Evolutionary conservation across 2,888 invertebrate genomes (phyloP).

Genomic region (Drosophila nr. perissopoda): DNA sequence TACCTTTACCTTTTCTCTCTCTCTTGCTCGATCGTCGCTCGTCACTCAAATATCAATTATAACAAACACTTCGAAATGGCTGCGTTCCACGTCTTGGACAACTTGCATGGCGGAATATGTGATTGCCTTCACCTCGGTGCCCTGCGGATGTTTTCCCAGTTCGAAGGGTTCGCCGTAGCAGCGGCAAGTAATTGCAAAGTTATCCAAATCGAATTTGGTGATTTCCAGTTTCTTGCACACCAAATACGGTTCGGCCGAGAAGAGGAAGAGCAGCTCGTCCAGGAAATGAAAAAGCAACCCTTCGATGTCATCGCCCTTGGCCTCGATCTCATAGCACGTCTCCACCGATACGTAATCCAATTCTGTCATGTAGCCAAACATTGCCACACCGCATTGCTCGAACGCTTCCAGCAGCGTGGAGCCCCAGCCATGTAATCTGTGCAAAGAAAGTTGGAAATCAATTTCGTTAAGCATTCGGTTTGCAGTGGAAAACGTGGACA

Average conservation of each 20-base stretch:
- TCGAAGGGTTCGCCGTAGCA: slow-evolving; percentile 97
- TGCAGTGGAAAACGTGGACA: slow-evolving; percentile 7
- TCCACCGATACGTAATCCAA: slow-evolving; percentile 92
- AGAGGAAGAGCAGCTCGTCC: slow-evolving; percentile 96
- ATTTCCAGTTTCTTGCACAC: slow-evolving; percentile 95
- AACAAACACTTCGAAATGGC: slow-evolving; percentile 95
- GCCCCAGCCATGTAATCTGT: slow-evolving; percentile 97
- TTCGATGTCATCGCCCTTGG: slow-evolving; percentile 94
- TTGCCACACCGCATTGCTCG: slow-evolving; percentile 97
- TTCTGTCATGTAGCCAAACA: slow-evolving; percentile 99
- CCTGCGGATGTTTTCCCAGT: slow-evolving; percentile 97
- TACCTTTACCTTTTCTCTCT: slow-evolving; percentile 32
- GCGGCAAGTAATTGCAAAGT: slow-evolving; percentile 91
- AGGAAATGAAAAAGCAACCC: slow-evolving; percentile 96
- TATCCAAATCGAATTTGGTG: slow-evolving; percentile 92
- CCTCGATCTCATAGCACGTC: slow-evolving; percentile 92
- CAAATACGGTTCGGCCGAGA: slow-evolving; percentile 95
- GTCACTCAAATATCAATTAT: slow-evolving; percentile 95
- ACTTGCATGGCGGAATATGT: slow-evolving; percentile 99
- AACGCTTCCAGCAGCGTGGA: slow-evolving; percentile 93
- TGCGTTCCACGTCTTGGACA: slow-evolving; percentile 89
- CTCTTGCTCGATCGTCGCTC: neutral
- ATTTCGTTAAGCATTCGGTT: neutral
- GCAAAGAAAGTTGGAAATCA: neutral
- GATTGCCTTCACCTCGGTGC: slow-evolving; percentile 99